phyloP scores from a whole-genome alignment of 2,888 invertebrate genomes.

The Formica aserva region DNA sequence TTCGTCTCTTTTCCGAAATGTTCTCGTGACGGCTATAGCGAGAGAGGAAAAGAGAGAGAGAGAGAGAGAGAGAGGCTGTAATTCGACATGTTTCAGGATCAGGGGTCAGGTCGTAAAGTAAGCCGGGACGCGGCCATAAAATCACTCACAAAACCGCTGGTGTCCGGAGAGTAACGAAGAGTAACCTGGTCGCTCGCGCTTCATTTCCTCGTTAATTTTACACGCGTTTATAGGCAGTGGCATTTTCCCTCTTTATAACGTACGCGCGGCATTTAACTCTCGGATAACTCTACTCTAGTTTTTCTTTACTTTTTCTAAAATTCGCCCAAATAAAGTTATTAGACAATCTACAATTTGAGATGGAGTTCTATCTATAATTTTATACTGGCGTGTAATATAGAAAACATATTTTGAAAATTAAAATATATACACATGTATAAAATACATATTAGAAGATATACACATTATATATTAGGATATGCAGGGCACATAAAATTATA shows the following conservation, averaged over 20 bases:
- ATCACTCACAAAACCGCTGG: conserved; percentile 75
- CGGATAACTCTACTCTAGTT: background rate
- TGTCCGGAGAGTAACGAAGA: conserved; percentile 42
- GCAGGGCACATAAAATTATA: background rate
- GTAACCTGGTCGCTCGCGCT: conserved; percentile 46
- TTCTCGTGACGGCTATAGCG: conserved; percentile 13
- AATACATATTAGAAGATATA: background rate
- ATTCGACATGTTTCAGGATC: conserved; percentile 82
- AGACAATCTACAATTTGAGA: background rate
- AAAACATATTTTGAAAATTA: background rate
- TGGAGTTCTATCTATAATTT: background rate
- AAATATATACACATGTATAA: background rate
- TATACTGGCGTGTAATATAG: background rate
- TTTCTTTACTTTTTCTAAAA: conserved; percentile 26
- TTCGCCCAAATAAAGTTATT: background rate
- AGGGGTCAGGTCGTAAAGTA: conserved; percentile 80
- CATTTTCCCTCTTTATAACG: conserved; percentile 26
- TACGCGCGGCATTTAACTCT: background rate
- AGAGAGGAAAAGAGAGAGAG: conserved; percentile 3
- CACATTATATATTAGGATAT: background rate
- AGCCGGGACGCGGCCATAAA: conserved; percentile 74
- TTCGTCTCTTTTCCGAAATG: conserved; percentile 67
- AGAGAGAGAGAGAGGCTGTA: conserved; percentile 73
- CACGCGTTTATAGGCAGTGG: conserved; percentile 34
- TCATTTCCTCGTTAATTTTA: conserved; percentile 69